Conservation (phyloP, 2,797 vertebrate species). For the Perodicticus potto region DNA sequence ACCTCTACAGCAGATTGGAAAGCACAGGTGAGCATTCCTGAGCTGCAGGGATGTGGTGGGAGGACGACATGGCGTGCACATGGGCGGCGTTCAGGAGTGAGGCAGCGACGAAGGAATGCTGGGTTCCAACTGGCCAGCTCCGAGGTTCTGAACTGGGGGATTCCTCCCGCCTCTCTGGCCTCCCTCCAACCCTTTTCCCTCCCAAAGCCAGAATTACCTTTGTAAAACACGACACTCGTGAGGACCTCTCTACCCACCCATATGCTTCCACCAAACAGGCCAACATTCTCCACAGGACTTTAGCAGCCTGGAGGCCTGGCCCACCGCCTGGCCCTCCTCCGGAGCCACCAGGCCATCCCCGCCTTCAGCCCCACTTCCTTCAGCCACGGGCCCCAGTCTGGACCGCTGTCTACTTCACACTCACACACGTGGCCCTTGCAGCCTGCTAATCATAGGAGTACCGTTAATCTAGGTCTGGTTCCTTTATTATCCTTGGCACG, state of each 20-base stretch:
- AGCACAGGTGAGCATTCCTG: background rate
- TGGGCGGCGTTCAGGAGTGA: background rate
- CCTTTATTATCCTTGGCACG: background rate
- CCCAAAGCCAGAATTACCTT: background rate
- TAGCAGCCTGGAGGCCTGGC: background rate
- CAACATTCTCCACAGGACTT: background rate
- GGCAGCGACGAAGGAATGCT: fast-evolving
- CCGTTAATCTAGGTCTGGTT: background rate
- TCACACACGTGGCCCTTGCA: background rate
- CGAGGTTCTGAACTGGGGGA: background rate
- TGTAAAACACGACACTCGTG: background rate
- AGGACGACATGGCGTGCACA: background rate
- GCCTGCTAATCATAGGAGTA: background rate
- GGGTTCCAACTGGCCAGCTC: background rate
- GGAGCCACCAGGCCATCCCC: background rate
- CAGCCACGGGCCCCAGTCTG: background rate
- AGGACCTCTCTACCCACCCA: background rate
- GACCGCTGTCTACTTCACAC: background rate
- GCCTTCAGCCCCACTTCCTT: too few species aligned
- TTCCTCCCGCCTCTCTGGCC: background rate
- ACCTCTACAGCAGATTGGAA: background rate
- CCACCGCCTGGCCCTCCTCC: background rate
- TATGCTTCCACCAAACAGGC: background rate
- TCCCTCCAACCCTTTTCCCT: background rate
- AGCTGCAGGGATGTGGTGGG: background rate